Percentiles rank a stretch among this genome's conserved stretches.
These are phyloP conservation scores for Corythornis madagascariensis DNA, from an alignment of 2,113 vertebrate species.

Conservation along the genomic window DNA sequence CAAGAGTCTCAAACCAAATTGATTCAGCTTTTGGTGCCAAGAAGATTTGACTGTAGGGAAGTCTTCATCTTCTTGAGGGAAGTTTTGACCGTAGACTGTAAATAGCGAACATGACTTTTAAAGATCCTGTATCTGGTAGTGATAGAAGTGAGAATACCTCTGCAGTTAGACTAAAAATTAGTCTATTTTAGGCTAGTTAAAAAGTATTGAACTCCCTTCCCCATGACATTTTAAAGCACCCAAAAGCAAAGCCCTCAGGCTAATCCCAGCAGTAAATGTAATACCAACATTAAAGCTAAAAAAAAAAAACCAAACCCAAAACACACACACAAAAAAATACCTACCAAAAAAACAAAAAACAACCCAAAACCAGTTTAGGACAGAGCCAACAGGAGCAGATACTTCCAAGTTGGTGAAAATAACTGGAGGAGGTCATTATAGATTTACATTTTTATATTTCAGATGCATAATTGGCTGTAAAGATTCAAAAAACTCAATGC, in stretches of 20 bases:
- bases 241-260: not conserved
- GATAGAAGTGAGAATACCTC: slow-evolving; percentile 6
- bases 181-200: slow-evolving; percentile 2
- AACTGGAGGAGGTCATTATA: not conserved
- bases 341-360: too few species aligned
- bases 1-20: slow-evolving; percentile 22
- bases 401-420: not conserved
- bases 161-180: not conserved
- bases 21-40: slow-evolving; percentile 15
- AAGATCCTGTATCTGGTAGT: not conserved
- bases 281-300: not conserved
- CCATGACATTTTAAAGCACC: not conserved
- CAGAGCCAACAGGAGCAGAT: not conserved
- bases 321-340: too few species aligned
- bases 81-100: not conserved
- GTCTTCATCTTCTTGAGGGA: slow-evolving; percentile 8
- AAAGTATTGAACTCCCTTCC: not conserved
- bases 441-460: not conserved
- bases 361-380: not conserved
- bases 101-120: not conserved
- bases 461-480: not conserved
- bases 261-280: not conserved
- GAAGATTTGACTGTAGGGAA: not conserved
- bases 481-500: not conserved
- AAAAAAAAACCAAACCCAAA: not conserved